Conservation (phyloP, 2,888 invertebrate species). For the Tetragonula carbonaria region DNA sequence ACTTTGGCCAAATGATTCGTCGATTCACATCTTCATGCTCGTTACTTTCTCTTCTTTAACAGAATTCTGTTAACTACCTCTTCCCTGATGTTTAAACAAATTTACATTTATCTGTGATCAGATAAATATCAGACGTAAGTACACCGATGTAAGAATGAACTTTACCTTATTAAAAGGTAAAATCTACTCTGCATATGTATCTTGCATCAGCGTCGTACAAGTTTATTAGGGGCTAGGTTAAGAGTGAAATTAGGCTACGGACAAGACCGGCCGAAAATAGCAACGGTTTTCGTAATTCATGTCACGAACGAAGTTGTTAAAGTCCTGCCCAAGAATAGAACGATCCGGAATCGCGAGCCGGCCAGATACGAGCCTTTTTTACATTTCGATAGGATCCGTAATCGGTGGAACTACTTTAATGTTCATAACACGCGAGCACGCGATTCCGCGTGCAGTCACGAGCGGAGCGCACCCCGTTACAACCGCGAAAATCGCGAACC, state of each 20-base stretch:
- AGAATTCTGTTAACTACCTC: not conserved
- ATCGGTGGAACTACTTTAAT: slow-evolving; percentile 37
- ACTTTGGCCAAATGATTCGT: too few relatives aligned
- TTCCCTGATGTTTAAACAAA: not conserved
- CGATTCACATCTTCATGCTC: too few relatives aligned
- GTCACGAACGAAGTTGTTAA: slow-evolving; percentile 32
- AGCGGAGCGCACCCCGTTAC: slow-evolving; percentile 19
- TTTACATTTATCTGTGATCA: not conserved
- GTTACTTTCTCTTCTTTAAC: not conserved
- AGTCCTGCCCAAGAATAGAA: slow-evolving; percentile 26
- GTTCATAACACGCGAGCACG: slow-evolving; percentile 63
- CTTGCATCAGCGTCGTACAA: not conserved
- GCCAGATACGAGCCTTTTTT: slow-evolving; percentile 33
- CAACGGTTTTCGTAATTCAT: slow-evolving; percentile 7
- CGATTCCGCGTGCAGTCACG: slow-evolving; percentile 54
- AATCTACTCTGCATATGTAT: not conserved
- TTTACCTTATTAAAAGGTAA: too few relatives aligned
- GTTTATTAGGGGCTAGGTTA: not conserved
- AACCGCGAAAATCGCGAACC: slow-evolving; percentile 21
- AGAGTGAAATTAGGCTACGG: not conserved
- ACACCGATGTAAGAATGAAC: not conserved
- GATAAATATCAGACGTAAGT: not conserved
- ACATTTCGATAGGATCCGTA: slow-evolving; percentile 41
- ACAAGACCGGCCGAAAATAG: not conserved
- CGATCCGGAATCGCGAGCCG: slow-evolving; percentile 22